A percentile compares a stretch with the other conserved stretches of the same genome.
Evolutionary conservation across 1,140 invertebrate species (phyloP).

Genomic region (Lerema accius): DNA sequence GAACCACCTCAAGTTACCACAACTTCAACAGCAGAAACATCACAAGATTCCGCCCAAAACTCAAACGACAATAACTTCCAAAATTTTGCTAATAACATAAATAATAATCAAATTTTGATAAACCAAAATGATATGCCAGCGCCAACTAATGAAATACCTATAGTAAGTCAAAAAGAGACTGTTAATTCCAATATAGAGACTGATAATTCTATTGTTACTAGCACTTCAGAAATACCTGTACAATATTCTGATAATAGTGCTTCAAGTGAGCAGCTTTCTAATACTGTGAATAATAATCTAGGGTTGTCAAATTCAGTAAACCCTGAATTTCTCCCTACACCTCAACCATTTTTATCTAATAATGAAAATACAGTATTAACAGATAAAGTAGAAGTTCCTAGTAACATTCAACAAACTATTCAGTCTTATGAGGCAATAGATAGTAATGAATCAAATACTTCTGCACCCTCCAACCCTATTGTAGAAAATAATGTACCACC

Average conservation of each 20-base stretch:
- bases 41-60: constrained; percentile 10
- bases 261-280: constrained; percentile 24
- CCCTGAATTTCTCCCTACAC: constrained; percentile 7
- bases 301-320: constrained; percentile 2
- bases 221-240: constrained; percentile 17
- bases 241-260: constrained; percentile 23
- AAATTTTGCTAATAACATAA: constrained; percentile 9
- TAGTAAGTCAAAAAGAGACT: constrained; percentile 6
- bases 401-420: constrained; percentile 40
- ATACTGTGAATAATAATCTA: constrained; percentile 7
- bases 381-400: constrained; percentile 35
- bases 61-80: constrained; percentile 18
- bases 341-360: constrained; percentile 26
- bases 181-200: constrained; percentile 8
- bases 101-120: constrained; percentile 2
- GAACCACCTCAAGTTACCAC: constrained; percentile 14
- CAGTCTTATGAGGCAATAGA: constrained; percentile 31
- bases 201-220: constrained; percentile 13
- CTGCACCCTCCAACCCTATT: constrained; percentile 32
- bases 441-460: constrained; percentile 44
- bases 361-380: constrained; percentile 36
- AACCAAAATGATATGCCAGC: constrained; percentile 6
- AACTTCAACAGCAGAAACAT: constrained; percentile 8
- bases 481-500: constrained; percentile 31
- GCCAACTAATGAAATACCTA: neutral